A percentile compares a stretch with the other conserved stretches of the same genome.
phyloP scores from a whole-genome alignment of 2,797 vertebrate species.

The Lycodopsis pacificus region DNA sequence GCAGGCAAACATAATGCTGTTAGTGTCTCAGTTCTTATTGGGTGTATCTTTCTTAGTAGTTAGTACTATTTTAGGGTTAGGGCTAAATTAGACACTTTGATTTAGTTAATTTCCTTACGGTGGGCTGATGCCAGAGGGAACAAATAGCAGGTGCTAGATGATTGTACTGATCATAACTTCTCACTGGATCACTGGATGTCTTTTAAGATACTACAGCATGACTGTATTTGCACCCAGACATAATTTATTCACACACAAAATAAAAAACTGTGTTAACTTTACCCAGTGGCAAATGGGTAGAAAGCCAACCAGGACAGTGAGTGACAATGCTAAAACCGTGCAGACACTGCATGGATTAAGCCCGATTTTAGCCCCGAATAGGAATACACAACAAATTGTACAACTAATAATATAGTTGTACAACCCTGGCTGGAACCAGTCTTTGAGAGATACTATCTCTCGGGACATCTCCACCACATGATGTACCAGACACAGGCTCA shows the following conservation, averaged over 20 bases:
- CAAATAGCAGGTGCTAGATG: not conserved
- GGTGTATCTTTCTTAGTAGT: not conserved
- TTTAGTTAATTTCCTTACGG: not conserved
- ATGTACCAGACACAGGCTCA: conserved; percentile 87
- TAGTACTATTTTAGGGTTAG: not conserved
- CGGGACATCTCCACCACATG: conserved; percentile 76
- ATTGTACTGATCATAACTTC: too few relatives aligned
- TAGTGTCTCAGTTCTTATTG: too few relatives aligned
- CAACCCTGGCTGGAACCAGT: conserved; percentile 83
- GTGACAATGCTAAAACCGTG: not conserved
- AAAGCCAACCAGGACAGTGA: not conserved
- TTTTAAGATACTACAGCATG: not conserved
- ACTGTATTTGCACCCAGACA: not conserved
- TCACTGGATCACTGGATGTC: not conserved
- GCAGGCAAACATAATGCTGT: too few relatives aligned
- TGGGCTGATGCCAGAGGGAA: not conserved
- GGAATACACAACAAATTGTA: not conserved
- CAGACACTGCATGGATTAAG: not conserved
- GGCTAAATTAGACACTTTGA: not conserved
- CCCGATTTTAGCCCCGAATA: not conserved
- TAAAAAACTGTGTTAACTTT: not conserved
- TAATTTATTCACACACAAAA: not conserved
- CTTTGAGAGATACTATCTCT: conserved; percentile 55
- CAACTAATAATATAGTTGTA: not conserved
- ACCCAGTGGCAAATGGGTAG: not conserved